These are phyloP conservation scores for Chymomyza fuscimana DNA, from an alignment of 2,888 invertebrate species.

Conservation along the genomic window DNA sequence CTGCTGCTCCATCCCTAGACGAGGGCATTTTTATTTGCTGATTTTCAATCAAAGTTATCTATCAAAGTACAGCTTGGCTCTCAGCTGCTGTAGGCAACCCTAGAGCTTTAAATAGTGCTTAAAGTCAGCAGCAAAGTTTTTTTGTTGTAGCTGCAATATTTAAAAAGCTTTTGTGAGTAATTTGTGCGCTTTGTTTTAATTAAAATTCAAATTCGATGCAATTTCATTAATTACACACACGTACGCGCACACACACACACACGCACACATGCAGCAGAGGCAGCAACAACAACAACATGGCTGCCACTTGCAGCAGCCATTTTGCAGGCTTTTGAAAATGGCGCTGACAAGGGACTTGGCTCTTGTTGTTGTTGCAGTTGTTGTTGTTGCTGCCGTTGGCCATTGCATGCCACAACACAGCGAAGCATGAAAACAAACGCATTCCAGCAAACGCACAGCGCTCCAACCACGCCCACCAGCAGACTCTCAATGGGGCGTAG, in stretches of 20 bases:
- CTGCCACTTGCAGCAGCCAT: constrained; percentile 50
- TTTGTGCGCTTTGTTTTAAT: constrained; percentile 76
- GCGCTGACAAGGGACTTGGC: constrained; percentile 52
- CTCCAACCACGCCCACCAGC: not conserved
- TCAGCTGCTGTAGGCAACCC: too few relatives aligned
- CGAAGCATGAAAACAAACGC: constrained; percentile 71
- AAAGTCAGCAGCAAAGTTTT: not conserved
- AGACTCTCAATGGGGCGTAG: not conserved
- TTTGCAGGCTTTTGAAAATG: constrained; percentile 64
- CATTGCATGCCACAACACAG: constrained; percentile 63
- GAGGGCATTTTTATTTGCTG: constrained; percentile 1
- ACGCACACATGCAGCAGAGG: constrained; percentile 21
- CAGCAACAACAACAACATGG: not conserved
- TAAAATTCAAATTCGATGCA: constrained; percentile 77
- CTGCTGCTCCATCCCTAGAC: not conserved
- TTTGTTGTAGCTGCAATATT: not conserved
- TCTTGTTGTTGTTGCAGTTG: constrained; percentile 14
- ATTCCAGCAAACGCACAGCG: constrained; percentile 47
- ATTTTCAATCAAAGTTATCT: constrained; percentile 9
- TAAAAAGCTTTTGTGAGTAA: constrained; percentile 24
- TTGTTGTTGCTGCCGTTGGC: constrained; percentile 40
- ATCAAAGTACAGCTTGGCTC: not conserved
- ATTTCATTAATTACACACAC: constrained; percentile 75
- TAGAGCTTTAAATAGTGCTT: too few relatives aligned
- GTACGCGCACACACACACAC: constrained; percentile 21